Evolutionary conservation across 1,140 invertebrate species (phyloP).

Genomic region (Laupala kohalensis): DNA sequence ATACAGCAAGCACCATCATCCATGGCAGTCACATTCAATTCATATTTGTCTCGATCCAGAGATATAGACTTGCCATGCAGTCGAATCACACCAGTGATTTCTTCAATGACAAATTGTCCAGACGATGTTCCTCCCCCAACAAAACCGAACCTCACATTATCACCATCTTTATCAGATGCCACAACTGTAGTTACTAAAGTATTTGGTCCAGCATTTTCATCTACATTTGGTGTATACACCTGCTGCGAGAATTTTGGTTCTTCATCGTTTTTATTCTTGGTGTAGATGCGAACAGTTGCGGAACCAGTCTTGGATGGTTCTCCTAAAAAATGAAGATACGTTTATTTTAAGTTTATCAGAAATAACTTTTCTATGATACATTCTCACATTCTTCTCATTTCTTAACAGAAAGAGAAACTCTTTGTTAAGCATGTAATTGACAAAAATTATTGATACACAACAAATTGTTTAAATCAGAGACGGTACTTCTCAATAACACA

Average conservation of each 20-base stretch:
- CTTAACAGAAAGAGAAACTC: too few species aligned
- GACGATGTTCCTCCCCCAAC: conserved; percentile 78
- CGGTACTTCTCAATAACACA: too few species aligned
- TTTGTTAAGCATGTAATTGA: too few species aligned
- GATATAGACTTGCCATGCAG: conserved; percentile 59
- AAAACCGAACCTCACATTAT: conserved; percentile 87
- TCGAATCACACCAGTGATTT: conserved; percentile 87
- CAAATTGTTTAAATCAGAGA: too few species aligned
- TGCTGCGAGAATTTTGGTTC: conserved; percentile 92
- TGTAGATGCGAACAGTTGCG: conserved; percentile 84
- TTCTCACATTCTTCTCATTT: too few species aligned
- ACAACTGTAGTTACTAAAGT: conserved; percentile 89
- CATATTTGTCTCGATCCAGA: conserved; percentile 42
- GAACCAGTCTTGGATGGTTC: conserved; percentile 83
- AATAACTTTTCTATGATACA: too few species aligned
- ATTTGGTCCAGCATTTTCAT: conserved; percentile 88
- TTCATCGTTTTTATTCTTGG: conserved; percentile 93
- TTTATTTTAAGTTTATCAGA: neutral
- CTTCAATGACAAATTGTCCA: conserved; percentile 88
- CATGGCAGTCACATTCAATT: conserved; percentile 84
- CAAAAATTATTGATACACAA: too few species aligned
- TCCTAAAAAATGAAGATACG: conserved; percentile 31
- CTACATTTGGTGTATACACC: conserved; percentile 90
- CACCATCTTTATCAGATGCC: conserved; percentile 89
- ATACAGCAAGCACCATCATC: conserved; percentile 88